Percentiles rank a stretch among this genome's conserved stretches.
Conservation (phyloP, 64 coral and sea anemone species). For the Catalaphyllia jardinei region DNA sequence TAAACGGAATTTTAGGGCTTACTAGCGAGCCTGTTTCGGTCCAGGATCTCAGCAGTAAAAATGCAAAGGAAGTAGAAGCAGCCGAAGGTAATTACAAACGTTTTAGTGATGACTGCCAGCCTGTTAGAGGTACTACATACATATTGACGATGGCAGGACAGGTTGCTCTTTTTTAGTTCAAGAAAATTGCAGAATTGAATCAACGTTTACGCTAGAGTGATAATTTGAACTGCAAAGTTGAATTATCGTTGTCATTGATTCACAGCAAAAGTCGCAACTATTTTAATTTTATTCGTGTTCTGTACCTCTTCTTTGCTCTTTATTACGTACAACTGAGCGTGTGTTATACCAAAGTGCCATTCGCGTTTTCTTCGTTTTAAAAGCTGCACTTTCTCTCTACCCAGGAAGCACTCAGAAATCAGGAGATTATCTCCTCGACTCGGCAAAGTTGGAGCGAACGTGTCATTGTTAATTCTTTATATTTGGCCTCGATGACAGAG, state of each 20-base stretch:
- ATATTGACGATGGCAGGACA: background rate
- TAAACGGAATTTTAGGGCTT: conserved; percentile 79
- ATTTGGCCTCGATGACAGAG: background rate
- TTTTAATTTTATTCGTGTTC: background rate
- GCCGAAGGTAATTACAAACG: conserved; percentile 10
- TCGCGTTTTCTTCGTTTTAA: too few species aligned
- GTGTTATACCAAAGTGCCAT: background rate
- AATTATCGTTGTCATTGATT: background rate
- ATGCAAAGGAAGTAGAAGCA: conserved; percentile 1
- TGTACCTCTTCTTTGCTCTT: background rate
- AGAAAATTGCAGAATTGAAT: background rate
- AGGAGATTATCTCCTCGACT: background rate
- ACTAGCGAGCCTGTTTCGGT: background rate
- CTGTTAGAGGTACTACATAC: background rate
- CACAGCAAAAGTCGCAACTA: background rate
- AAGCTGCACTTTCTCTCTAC: background rate
- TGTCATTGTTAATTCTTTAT: background rate
- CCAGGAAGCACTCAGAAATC: background rate
- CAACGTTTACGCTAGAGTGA: background rate
- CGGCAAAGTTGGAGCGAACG: background rate
- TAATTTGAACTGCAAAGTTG: conserved; percentile 18
- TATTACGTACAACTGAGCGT: background rate
- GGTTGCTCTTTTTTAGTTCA: background rate
- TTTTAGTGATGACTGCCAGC: background rate
- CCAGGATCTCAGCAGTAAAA: background rate